These are phyloP conservation scores for Adoxophyes honmai DNA, from an alignment of 1,140 invertebrate genomes.

Conservation along the genomic window DNA sequence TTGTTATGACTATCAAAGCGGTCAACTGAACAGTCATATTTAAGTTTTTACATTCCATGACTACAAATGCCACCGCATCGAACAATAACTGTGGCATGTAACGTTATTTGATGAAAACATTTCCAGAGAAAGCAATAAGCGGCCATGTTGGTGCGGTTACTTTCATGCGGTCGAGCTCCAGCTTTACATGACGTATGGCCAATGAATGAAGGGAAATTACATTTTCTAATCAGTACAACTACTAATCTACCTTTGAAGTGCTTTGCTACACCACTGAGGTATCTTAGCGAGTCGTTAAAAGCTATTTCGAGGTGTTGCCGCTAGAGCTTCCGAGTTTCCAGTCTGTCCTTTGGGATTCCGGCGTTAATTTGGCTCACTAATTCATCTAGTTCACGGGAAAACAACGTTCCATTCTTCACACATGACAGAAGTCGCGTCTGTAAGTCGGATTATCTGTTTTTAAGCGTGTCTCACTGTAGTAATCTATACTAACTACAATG, in stretches of 20 bases:
- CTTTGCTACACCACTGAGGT: too few relatives aligned
- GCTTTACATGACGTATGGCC: constrained; percentile 20
- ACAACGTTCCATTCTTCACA: too few relatives aligned
- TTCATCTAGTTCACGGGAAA: not conserved
- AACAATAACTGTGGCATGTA: not conserved
- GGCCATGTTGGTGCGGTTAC: constrained; percentile 29
- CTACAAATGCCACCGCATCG: not conserved
- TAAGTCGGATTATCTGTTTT: too few relatives aligned
- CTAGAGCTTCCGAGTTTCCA: not conserved
- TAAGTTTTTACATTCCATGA: too few relatives aligned
- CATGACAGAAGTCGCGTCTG: too few relatives aligned
- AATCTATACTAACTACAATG: too few relatives aligned
- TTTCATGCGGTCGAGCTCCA: constrained; percentile 39
- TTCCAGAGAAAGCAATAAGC: constrained; percentile 31
- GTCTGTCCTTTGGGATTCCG: constrained; percentile 1
- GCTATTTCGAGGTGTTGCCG: not conserved
- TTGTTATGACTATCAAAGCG: too few relatives aligned
- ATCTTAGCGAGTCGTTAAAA: too few relatives aligned
- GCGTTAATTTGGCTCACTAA: not conserved
- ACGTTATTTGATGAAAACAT: constrained; percentile 9
- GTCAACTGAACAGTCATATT: too few relatives aligned
- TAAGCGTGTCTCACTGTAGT: too few relatives aligned
- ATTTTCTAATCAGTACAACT: constrained; percentile 18
- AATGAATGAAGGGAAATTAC: constrained; percentile 23
- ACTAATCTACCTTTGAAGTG: too few relatives aligned